These are phyloP conservation scores for Sander vitreus DNA, from an alignment of 2,113 vertebrate species.

Conservation along the genomic window DNA sequence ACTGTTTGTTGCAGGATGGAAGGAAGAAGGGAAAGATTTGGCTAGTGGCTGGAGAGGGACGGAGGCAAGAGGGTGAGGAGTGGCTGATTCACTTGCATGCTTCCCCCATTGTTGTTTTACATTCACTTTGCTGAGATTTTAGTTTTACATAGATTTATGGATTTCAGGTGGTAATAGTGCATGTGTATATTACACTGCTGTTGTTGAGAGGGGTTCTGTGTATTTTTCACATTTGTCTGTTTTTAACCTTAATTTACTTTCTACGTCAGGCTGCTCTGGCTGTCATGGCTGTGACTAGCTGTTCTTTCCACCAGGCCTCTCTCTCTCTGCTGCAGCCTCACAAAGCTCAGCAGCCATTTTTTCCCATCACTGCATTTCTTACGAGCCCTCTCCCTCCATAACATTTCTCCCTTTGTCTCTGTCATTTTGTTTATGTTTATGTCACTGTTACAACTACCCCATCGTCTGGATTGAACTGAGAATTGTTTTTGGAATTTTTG, in stretches of 20 bases:
- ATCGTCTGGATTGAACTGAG: slow-evolving; percentile 11
- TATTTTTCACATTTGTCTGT: slow-evolving; percentile 53
- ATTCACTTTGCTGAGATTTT: slow-evolving; percentile 47
- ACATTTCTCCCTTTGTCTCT: slow-evolving; percentile 34
- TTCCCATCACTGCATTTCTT: slow-evolving; percentile 48
- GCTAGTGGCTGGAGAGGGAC: slow-evolving; percentile 72
- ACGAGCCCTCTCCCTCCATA: slow-evolving; percentile 44
- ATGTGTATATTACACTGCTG: slow-evolving; percentile 69
- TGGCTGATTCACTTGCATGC: slow-evolving; percentile 80
- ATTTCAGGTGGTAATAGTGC: slow-evolving; percentile 52
- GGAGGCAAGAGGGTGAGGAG: slow-evolving; percentile 84
- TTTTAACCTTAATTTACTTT: slow-evolving; percentile 59
- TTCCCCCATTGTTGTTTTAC: slow-evolving; percentile 74
- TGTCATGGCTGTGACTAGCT: slow-evolving; percentile 67
- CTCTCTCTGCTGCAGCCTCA: slow-evolving; percentile 72
- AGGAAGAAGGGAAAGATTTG: slow-evolving; percentile 79
- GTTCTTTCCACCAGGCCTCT: slow-evolving; percentile 65
- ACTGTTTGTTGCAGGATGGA: slow-evolving; percentile 79
- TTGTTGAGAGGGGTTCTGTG: slow-evolving; percentile 39
- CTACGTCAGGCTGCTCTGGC: slow-evolving; percentile 60
- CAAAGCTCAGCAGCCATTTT: slow-evolving; percentile 77
- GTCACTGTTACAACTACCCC: not conserved
- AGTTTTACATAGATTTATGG: slow-evolving; percentile 9
- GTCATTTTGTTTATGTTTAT: not conserved
- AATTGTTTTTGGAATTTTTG: slow-evolving; percentile 6